These are phyloP conservation scores for Eublepharis macularius DNA, from an alignment of 2,113 vertebrate species.

Conservation along the genomic window DNA sequence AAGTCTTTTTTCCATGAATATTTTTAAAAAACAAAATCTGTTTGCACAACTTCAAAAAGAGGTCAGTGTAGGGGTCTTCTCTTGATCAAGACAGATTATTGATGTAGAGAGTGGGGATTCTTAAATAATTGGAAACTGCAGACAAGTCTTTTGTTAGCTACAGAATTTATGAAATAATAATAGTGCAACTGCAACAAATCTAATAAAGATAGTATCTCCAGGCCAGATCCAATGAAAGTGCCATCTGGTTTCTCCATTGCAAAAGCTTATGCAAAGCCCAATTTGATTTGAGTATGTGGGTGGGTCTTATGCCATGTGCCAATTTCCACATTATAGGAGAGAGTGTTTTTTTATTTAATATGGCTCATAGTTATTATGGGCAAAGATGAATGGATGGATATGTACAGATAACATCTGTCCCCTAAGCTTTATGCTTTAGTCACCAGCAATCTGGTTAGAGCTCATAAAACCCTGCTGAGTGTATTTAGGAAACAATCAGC, in stretches of 20 bases:
- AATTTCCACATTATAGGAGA: conserved; percentile 14
- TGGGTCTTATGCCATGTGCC: neutral
- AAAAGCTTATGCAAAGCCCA: conserved; percentile 16
- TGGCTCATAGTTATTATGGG: conserved; percentile 18
- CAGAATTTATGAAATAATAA: conserved; percentile 42
- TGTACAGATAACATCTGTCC: neutral
- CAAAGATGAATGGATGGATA: conserved; percentile 27
- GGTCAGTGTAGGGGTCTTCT: neutral
- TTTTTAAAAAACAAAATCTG: neutral
- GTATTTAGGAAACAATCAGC: neutral
- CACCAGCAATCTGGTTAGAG: conserved; percentile 8
- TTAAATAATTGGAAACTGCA: conserved; percentile 3
- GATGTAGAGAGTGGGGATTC: conserved; percentile 11
- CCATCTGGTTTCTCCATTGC: conserved; percentile 45
- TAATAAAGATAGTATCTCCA: conserved; percentile 24
- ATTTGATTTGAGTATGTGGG: neutral
- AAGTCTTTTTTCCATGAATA: neutral
- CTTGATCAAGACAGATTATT: neutral
- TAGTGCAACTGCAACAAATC: conserved; percentile 22
- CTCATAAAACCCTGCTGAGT: conserved; percentile 6
- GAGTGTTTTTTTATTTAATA: conserved; percentile 21
- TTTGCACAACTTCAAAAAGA: neutral
- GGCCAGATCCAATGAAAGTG: conserved; percentile 28
- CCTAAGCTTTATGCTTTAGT: conserved; percentile 20
- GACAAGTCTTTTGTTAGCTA: conserved; percentile 24